Conservation (phyloP, 2,888 invertebrate species). For the Azorinus chamasolen region DNA sequence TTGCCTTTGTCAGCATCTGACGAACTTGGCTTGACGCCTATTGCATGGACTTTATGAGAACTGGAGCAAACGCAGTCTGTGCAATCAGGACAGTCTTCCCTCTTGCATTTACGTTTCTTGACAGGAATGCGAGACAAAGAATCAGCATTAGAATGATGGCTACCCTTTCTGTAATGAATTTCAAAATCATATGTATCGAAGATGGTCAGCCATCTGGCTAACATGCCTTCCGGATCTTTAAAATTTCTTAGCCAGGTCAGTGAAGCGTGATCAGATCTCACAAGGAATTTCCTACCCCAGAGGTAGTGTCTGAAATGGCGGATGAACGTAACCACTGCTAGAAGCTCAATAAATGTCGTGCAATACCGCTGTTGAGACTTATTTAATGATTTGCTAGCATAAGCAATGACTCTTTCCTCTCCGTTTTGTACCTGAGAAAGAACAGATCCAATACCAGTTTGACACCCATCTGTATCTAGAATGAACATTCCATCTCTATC, state of each 20-base stretch:
- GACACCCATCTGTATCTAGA: slow-evolving; percentile 68
- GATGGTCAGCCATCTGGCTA: slow-evolving; percentile 30
- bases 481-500: slow-evolving; percentile 43
- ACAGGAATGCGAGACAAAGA: slow-evolving; percentile 14
- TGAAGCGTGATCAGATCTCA: slow-evolving; percentile 70
- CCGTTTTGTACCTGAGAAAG: slow-evolving; percentile 62
- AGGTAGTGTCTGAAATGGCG: slow-evolving; percentile 66
- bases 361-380: slow-evolving; percentile 57
- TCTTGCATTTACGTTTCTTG: slow-evolving; percentile 23
- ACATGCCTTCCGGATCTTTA: slow-evolving; percentile 46
- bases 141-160: slow-evolving; percentile 20
- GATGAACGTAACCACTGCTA: slow-evolving; percentile 59
- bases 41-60: too few relatives aligned
- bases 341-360: slow-evolving; percentile 53
- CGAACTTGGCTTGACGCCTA: too few relatives aligned
- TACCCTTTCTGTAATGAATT: slow-evolving; percentile 24
- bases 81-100: slow-evolving; percentile 21
- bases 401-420: slow-evolving; percentile 63
- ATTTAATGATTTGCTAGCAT: slow-evolving; percentile 54
- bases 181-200: slow-evolving; percentile 41
- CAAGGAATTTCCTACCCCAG: slow-evolving; percentile 51
- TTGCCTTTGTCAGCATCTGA: too few relatives aligned
- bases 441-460: slow-evolving; percentile 61
- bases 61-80: slow-evolving; percentile 3
- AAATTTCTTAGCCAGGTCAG: slow-evolving; percentile 42